phyloP scores from a whole-genome alignment of 2,113 vertebrate genomes.

The Tinamus guttatus region DNA sequence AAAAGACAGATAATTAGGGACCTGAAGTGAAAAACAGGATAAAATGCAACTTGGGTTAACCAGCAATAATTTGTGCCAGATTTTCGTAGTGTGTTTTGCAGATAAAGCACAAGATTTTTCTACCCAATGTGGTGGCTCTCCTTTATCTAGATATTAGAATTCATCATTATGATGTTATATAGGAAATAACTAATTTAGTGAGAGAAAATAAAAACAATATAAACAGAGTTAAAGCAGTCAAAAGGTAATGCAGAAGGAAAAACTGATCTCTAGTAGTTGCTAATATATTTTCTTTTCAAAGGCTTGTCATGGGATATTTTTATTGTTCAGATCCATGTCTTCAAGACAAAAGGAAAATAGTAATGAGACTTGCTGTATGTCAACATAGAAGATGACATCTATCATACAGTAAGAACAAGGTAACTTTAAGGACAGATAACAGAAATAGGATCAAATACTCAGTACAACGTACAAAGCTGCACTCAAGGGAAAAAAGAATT shows the following conservation, averaged over 20 bases:
- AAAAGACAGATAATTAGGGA: conserved; percentile 60
- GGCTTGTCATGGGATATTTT: not conserved
- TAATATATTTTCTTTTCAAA: not conserved
- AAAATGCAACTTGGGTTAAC: conserved; percentile 24
- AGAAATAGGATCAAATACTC: not conserved
- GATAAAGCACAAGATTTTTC: conserved; percentile 33
- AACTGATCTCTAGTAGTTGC: not conserved
- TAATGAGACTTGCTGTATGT: not conserved
- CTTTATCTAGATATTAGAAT: not conserved
- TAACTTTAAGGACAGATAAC: not conserved
- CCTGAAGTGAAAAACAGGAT: not conserved
- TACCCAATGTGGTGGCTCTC: not conserved
- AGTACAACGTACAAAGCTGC: not conserved
- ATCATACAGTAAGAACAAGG: not conserved
- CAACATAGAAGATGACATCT: not conserved
- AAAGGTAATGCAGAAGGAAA: not conserved
- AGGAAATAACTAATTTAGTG: conserved; percentile 35
- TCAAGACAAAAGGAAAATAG: not conserved
- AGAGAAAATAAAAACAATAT: not conserved
- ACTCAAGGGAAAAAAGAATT: not conserved
- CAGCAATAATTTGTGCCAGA: conserved; percentile 28
- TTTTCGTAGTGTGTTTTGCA: conserved; percentile 1
- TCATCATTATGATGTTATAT: not conserved
- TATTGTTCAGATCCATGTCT: not conserved
- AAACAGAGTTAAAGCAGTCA: not conserved